Evolutionary conservation across 92 coral and sea anemone species (phyloP).

Genomic region (Parazoanthus atlanticus): DNA sequence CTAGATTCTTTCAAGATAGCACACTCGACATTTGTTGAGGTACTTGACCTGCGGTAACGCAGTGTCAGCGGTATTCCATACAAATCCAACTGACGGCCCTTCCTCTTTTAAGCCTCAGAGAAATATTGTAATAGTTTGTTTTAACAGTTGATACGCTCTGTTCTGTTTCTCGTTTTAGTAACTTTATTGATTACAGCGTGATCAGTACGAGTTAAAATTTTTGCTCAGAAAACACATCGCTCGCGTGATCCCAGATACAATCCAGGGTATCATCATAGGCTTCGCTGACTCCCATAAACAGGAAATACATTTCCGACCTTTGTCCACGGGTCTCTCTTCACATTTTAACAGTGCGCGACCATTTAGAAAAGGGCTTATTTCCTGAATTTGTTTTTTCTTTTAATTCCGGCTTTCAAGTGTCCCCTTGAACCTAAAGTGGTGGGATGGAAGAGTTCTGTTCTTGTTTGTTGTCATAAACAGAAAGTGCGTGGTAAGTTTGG

Average conservation of each 20-base stretch:
- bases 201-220: not conserved
- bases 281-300: conserved; percentile 21
- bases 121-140: not conserved
- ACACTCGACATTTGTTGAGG: conserved; percentile 1
- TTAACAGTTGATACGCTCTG: not conserved
- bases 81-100: not conserved
- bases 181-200: not conserved
- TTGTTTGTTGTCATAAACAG: not conserved
- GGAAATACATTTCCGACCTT: conserved; percentile 35
- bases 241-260: conserved; percentile 25
- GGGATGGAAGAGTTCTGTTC: not conserved
- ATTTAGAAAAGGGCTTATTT: not conserved
- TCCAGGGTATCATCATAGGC: not conserved
- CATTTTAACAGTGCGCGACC: not conserved
- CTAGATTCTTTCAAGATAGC: conserved; percentile 3
- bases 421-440: not conserved
- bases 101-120: not conserved
- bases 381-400: not conserved
- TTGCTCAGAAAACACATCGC: not conserved
- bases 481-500: conserved; percentile 7
- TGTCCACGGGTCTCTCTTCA: conserved; percentile 12
- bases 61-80: not conserved
- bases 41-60: not conserved
- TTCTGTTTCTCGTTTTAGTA: not conserved
- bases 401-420: not conserved